phyloP scores from a whole-genome alignment of 2,888 invertebrate genomes.

The Linyphia triangularis region DNA sequence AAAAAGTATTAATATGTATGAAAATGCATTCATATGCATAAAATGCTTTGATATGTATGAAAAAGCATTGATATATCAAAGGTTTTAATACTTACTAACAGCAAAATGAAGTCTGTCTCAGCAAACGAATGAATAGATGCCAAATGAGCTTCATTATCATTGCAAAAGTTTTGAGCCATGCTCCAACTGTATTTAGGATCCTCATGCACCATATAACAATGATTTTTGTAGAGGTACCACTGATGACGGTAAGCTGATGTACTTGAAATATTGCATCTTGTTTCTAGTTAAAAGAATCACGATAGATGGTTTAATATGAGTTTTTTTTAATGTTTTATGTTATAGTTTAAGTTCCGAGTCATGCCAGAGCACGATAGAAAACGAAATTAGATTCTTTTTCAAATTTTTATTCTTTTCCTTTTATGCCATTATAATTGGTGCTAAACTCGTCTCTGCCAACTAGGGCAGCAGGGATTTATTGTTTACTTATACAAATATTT shows the following conservation, averaged over 20 bases:
- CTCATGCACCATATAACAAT: conserved; percentile 43
- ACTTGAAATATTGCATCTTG: conserved; percentile 17
- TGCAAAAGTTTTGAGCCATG: conserved; percentile 50
- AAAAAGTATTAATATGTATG: too few relatives aligned
- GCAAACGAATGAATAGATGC: conserved; percentile 60
- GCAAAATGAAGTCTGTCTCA: conserved; percentile 58
- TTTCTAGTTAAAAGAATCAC: conserved; percentile 20
- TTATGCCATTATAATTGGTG: too few relatives aligned
- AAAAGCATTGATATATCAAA: too few relatives aligned
- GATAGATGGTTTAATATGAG: neutral
- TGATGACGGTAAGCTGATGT: neutral
- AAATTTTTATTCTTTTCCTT: too few relatives aligned
- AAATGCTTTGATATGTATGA: too few relatives aligned
- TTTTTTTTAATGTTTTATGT: neutral
- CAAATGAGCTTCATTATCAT: conserved; percentile 55
- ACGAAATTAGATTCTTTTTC: too few relatives aligned
- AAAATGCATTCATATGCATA: too few relatives aligned
- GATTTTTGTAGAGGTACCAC: conserved; percentile 47
- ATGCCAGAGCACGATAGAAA: neutral
- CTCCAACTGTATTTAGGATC: conserved; percentile 42
- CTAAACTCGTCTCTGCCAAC: too few relatives aligned
- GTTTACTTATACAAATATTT: too few relatives aligned
- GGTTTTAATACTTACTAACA: conserved; percentile 15
- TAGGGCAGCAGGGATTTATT: too few relatives aligned
- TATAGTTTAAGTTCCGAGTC: neutral